Evolutionary conservation across 92 coral and sea anemone species (phyloP).

Genomic region (Metridium senile): DNA sequence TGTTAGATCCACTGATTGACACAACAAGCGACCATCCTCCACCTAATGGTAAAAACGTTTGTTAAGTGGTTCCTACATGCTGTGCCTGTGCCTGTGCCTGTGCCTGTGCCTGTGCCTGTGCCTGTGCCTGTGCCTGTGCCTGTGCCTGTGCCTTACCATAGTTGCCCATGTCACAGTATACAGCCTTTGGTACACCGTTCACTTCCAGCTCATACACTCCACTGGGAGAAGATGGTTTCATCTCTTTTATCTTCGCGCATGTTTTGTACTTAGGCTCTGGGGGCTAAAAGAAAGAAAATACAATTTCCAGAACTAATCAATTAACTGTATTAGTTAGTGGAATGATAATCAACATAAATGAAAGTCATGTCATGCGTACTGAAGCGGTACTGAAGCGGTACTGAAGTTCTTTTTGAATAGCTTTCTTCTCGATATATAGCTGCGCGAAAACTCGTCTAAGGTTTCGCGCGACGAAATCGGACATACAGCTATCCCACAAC

Average conservation of each 20-base stretch:
- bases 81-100: too few species aligned
- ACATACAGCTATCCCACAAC: too few species aligned
- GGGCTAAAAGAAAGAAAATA: not conserved
- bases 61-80: not conserved
- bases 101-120: too few species aligned
- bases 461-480: too few species aligned
- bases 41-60: not conserved
- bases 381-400: too few species aligned
- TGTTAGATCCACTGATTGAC: slow-evolving; percentile 12
- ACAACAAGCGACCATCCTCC: slow-evolving; percentile 39
- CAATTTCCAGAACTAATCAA: too few species aligned
- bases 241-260: slow-evolving; percentile 7
- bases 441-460: not conserved
- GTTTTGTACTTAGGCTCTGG: slow-evolving; percentile 4
- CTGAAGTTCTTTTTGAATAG: too few species aligned
- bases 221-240: slow-evolving; percentile 8
- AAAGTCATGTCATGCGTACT: too few species aligned
- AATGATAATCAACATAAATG: not conserved
- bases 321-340: too few species aligned
- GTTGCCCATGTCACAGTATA: slow-evolving; percentile 17
- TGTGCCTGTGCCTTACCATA: not conserved
- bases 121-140: too few species aligned
- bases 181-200: not conserved
- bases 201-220: slow-evolving; percentile 11
- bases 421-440: too few species aligned